Evolutionary conservation across 2,888 invertebrate species (phyloP).

Genomic region (Subacronicta megacephala): DNA sequence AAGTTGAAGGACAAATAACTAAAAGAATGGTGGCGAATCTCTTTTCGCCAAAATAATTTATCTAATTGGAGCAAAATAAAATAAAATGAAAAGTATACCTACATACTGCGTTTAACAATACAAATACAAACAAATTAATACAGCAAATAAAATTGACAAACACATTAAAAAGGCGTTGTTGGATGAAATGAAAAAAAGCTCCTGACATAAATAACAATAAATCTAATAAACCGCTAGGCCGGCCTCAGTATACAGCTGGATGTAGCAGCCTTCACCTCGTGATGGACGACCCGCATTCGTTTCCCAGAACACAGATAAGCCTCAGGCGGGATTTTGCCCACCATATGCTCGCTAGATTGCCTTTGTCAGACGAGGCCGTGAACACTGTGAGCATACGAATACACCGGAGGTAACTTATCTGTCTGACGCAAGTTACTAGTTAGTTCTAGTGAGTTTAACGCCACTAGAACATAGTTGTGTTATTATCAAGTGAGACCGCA

Average conservation of each 20-base stretch:
- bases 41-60: too few species aligned
- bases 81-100: too few species aligned
- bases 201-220: slow-evolving; percentile 53
- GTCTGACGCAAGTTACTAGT: slow-evolving; percentile 65
- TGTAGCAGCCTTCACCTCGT: slow-evolving; percentile 47
- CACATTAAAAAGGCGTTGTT: slow-evolving; percentile 31
- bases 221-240: slow-evolving; percentile 52
- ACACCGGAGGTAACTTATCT: slow-evolving; percentile 62
- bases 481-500: slow-evolving; percentile 73
- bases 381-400: slow-evolving; percentile 57
- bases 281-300: slow-evolving; percentile 64
- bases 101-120: neutral
- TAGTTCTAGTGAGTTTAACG: slow-evolving; percentile 60
- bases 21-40: neutral
- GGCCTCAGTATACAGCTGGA: slow-evolving; percentile 43
- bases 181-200: slow-evolving; percentile 38
- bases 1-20: neutral
- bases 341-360: slow-evolving; percentile 64
- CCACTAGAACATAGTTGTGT: slow-evolving; percentile 70
- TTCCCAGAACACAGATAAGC: slow-evolving; percentile 64
- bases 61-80: too few species aligned
- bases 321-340: slow-evolving; percentile 55
- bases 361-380: slow-evolving; percentile 59
- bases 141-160: slow-evolving; percentile 35
- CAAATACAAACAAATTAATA: slow-evolving; percentile 9